phyloP scores from a whole-genome alignment of 2,888 invertebrate species.

The Mythimna albipuncta region DNA sequence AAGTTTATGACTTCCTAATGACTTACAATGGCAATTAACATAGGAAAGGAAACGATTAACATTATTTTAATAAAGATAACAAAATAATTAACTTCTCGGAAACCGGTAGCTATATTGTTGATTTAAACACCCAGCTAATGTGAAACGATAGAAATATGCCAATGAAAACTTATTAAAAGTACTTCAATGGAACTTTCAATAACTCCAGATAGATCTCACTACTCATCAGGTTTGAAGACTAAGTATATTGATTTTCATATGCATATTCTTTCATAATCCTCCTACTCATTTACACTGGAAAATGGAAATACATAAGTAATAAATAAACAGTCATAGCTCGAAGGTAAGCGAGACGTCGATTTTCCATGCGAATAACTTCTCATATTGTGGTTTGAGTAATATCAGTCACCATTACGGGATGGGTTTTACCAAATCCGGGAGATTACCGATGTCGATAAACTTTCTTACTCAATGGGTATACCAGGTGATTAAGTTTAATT shows the following conservation, averaged over 20 bases:
- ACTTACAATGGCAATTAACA: constrained; percentile 41
- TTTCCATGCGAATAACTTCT: neutral
- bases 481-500: neutral
- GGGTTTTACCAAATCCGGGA: constrained; percentile 7
- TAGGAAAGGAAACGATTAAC: constrained; percentile 39
- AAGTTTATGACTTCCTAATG: constrained; percentile 23
- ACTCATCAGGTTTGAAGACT: neutral
- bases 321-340: constrained; percentile 51
- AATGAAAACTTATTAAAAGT: constrained; percentile 34
- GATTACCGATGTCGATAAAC: constrained; percentile 16
- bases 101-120: constrained; percentile 26
- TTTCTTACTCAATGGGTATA: constrained; percentile 2
- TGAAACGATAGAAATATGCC: constrained; percentile 44
- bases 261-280: constrained; percentile 44
- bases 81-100: constrained; percentile 28
- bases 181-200: neutral
- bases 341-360: constrained; percentile 1
- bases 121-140: constrained; percentile 33
- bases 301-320: constrained; percentile 30
- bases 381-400: constrained; percentile 2
- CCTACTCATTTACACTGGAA: constrained; percentile 33
- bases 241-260: constrained; percentile 39
- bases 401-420: neutral
- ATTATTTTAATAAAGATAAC: constrained; percentile 38
- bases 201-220: neutral